These are phyloP conservation scores for Oscheius sp. DNA, from an alignment of 2,888 invertebrate genomes.

Conservation along the genomic window DNA sequence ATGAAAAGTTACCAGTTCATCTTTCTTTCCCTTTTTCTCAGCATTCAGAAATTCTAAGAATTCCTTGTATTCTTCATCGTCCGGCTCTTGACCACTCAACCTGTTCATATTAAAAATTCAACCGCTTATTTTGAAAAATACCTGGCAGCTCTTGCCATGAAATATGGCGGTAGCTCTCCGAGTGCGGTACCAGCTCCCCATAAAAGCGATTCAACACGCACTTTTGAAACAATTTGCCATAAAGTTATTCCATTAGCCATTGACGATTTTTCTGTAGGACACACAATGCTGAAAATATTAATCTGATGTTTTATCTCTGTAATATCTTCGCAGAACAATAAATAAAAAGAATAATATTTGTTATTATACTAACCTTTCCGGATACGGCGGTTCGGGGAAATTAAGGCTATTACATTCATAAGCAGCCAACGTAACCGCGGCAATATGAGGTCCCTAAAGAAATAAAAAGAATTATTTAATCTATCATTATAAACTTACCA, in stretches of 20 bases:
- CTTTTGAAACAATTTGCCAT: conserved; percentile 92
- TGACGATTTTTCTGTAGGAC: conserved; percentile 78
- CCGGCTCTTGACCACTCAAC: conserved; percentile 76
- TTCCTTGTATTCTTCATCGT: conserved; percentile 81
- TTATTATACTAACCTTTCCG: conserved; percentile 79
- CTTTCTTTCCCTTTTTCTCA: conserved; percentile 76
- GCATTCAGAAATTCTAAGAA: conserved; percentile 77
- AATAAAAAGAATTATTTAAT: neutral
- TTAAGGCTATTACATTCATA: conserved; percentile 94
- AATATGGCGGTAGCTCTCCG: conserved; percentile 99
- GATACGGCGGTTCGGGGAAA: conserved; percentile 98
- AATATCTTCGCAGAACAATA: no score
- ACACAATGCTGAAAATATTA: conserved; percentile 83
- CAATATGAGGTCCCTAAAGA: conserved; percentile 92
- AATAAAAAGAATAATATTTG: neutral
- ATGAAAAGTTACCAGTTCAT: conserved; percentile 64
- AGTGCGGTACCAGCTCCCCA: conserved; percentile 92
- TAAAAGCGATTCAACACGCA: conserved; percentile 93
- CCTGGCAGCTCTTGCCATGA: conserved; percentile 91
- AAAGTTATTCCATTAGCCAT: conserved; percentile 80
- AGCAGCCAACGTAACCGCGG: conserved; percentile 95
- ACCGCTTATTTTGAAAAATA: neutral
- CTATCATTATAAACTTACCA: conserved; percentile 77
- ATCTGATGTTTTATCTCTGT: no score
- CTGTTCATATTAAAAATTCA: conserved; percentile 52